Conservation (phyloP, 2,113 vertebrate species). For the Xenus cinereus region DNA sequence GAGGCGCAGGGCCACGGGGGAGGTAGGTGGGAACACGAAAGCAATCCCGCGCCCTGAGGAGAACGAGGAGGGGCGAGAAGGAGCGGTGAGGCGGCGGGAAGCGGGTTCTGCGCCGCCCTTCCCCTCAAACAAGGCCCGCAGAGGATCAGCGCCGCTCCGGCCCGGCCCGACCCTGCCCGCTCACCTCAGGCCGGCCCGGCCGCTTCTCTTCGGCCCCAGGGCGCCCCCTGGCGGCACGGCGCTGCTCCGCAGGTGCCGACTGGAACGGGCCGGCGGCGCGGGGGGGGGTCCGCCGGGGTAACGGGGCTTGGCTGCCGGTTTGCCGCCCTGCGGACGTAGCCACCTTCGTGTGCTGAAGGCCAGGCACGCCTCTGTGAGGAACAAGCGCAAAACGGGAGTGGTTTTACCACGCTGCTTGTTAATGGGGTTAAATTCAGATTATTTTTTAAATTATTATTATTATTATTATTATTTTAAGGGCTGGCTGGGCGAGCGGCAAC, state of each 20-base stretch:
- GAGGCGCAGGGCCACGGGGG: too few species aligned
- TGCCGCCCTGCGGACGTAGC: rapidly evolving
- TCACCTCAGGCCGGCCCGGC: too few species aligned
- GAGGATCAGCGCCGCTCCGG: background rate
- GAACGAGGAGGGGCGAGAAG: rapidly evolving
- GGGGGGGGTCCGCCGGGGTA: background rate
- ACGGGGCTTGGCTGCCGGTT: too few species aligned
- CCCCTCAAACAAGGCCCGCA: rapidly evolving
- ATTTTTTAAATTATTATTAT: background rate
- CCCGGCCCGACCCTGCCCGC: too few species aligned
- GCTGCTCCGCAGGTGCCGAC: background rate
- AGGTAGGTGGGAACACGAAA: rapidly evolving
- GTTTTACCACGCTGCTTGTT: rapidly evolving
- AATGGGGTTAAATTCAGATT: too few species aligned
- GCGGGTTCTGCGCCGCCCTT: rapidly evolving
- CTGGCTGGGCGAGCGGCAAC: background rate
- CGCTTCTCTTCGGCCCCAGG: background rate
- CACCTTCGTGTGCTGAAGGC: background rate
- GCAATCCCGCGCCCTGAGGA: rapidly evolving
- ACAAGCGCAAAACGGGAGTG: rapidly evolving
- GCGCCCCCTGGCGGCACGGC: background rate
- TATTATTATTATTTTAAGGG: background rate
- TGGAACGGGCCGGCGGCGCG: background rate
- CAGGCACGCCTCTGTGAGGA: background rate
- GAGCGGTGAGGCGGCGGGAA: rapidly evolving